A percentile compares a stretch with the other conserved stretches of the same genome.
Evolutionary conservation across 1,140 invertebrate genomes (phyloP).

Genomic region (Heterodera carotae): DNA sequence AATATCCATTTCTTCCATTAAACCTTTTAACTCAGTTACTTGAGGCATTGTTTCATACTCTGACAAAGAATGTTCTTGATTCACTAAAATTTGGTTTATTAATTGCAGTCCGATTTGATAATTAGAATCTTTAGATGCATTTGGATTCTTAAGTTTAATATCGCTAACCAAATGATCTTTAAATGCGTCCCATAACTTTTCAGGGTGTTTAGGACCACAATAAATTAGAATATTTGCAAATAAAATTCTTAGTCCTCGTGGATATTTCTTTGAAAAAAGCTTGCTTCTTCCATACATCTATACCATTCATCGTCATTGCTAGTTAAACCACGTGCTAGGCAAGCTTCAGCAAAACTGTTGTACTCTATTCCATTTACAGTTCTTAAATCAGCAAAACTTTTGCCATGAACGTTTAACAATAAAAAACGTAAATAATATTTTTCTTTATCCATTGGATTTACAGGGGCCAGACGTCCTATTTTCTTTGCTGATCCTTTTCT

Average conservation of each 20-base stretch:
- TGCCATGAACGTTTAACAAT: background rate
- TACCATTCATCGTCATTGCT: slow-evolving; percentile 17
- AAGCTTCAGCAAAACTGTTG: slow-evolving; percentile 15
- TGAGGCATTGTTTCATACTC: background rate
- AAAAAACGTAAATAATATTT: slow-evolving; percentile 25
- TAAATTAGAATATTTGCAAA: slow-evolving; percentile 1
- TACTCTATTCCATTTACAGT: slow-evolving; percentile 11
- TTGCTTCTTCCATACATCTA: too few species aligned
- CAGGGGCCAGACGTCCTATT: background rate
- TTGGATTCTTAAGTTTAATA: too few species aligned
- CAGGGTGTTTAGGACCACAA: slow-evolving; percentile 14
- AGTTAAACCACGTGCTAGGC: background rate
- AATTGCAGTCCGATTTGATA: background rate
- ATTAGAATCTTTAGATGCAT: background rate
- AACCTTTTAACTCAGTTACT: background rate
- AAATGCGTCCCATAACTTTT: slow-evolving; percentile 7
- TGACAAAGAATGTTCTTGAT: background rate
- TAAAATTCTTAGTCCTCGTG: background rate
- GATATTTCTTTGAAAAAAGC: background rate
- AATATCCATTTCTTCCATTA: background rate
- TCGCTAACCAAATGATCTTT: too few species aligned
- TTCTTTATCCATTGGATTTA: slow-evolving; percentile 12
- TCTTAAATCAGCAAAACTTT: slow-evolving; percentile 4
- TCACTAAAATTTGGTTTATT: background rate
- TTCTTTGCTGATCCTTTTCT: background rate